These are phyloP conservation scores for Gastracanthus pulcherrimus DNA, from an alignment of 2,888 invertebrate genomes.

Conservation along the genomic window DNA sequence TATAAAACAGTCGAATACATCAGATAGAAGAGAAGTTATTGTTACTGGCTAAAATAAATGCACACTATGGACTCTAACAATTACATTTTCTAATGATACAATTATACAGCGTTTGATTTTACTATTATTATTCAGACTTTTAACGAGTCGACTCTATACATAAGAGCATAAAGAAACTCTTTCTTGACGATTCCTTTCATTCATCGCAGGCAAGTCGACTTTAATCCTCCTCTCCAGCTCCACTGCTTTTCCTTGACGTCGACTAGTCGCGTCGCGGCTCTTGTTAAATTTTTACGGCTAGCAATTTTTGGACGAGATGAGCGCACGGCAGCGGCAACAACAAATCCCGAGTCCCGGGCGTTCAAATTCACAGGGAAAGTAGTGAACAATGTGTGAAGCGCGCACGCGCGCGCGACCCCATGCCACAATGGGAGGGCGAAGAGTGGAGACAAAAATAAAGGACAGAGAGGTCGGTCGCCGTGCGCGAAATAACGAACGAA, in stretches of 20 bases:
- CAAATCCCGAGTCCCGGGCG: background rate
- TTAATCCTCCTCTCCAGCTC: background rate
- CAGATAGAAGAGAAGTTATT: background rate
- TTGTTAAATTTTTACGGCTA: slow-evolving; percentile 71
- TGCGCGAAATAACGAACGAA: slow-evolving; percentile 8
- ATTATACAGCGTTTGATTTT: background rate
- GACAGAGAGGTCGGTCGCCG: background rate
- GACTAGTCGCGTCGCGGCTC: slow-evolving; percentile 30
- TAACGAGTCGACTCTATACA: background rate
- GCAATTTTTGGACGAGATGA: slow-evolving; percentile 33
- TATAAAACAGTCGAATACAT: no score
- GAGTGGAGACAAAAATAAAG: background rate
- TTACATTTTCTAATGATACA: background rate
- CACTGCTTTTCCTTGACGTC: background rate
- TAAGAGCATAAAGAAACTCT: background rate
- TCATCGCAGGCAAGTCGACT: background rate
- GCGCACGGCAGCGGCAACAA: background rate
- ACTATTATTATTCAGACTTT: background rate
- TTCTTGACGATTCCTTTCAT: background rate
- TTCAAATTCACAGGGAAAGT: background rate
- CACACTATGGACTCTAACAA: background rate
- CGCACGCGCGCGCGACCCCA: background rate
- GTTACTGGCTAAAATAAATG: no score
- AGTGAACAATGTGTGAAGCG: slow-evolving; percentile 31
- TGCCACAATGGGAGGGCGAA: background rate